These are phyloP conservation scores for Alcedo quadribrachys DNA, from an alignment of 2,797 vertebrate genomes.

Conservation along the genomic window DNA sequence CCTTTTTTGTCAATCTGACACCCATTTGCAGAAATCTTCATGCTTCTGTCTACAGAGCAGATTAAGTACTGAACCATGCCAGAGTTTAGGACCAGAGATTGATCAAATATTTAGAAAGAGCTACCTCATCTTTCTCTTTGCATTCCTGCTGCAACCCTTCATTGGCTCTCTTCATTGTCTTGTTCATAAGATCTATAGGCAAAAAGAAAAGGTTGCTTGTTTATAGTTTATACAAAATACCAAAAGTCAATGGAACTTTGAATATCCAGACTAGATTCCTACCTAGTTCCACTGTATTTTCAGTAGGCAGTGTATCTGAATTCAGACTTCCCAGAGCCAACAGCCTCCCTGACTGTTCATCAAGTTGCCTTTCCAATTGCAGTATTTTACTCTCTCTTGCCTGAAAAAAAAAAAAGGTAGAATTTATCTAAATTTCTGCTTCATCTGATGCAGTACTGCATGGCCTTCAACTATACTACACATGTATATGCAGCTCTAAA, in stretches of 20 bases:
- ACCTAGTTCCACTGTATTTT: constrained; percentile 41
- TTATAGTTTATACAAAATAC: not conserved
- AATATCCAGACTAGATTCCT: not conserved
- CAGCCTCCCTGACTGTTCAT: constrained; percentile 31
- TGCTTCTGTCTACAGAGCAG: not conserved
- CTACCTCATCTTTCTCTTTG: constrained; percentile 74
- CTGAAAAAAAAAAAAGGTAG: constrained; percentile 14
- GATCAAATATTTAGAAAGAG: not conserved
- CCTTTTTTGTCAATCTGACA: not conserved
- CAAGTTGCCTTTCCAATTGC: constrained; percentile 61
- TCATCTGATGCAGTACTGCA: not conserved
- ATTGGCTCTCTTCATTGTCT: not conserved
- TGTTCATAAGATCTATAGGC: not conserved
- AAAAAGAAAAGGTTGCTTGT: not conserved
- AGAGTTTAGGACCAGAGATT: not conserved
- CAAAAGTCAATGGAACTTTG: not conserved
- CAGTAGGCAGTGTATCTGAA: not conserved
- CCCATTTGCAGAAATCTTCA: not conserved
- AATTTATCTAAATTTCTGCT: not conserved
- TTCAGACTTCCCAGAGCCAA: not conserved
- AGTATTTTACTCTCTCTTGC: constrained; percentile 67
- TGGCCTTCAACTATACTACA: not conserved
- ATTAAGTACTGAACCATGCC: not conserved
- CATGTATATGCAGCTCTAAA: not conserved
- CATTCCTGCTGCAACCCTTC: constrained; percentile 57